phyloP scores from a whole-genome alignment of 2,888 invertebrate genomes.

The Drosophila antonietae region DNA sequence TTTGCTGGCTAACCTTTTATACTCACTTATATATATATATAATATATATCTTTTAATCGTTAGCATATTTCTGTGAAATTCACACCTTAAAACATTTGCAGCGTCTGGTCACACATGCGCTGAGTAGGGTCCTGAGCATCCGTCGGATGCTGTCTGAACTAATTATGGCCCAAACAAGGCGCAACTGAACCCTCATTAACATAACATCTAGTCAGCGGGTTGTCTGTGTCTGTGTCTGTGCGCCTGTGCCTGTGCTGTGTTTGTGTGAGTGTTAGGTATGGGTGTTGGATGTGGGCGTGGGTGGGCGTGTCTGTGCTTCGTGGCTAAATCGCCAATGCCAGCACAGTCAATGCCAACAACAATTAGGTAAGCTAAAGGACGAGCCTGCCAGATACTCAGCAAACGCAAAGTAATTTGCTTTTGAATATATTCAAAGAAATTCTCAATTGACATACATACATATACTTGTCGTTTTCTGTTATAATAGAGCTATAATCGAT shows the following conservation, averaged over 20 bases:
- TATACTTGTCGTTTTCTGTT: too few species aligned
- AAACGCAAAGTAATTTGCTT: not conserved
- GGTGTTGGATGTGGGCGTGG: constrained; percentile 5
- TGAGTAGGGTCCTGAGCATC: constrained; percentile 25
- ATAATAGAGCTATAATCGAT: too few species aligned
- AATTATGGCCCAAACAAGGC: constrained; percentile 66
- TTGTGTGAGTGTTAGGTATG: constrained; percentile 6
- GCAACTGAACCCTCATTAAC: constrained; percentile 71
- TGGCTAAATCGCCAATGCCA: constrained; percentile 57
- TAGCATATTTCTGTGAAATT: constrained; percentile 41
- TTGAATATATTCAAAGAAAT: not conserved
- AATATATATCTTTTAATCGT: constrained; percentile 30
- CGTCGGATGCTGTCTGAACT: constrained; percentile 58
- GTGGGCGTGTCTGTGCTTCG: constrained; percentile 28
- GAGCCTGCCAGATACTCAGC: not conserved
- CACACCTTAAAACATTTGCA: constrained; percentile 24
- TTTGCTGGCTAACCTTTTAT: not conserved
- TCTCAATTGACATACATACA: too few species aligned
- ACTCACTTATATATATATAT: constrained; percentile 1
- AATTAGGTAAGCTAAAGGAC: not conserved
- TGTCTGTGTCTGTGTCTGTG: constrained; percentile 27
- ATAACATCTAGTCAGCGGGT: constrained; percentile 47
- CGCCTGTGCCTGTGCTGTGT: constrained; percentile 29
- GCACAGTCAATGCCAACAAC: constrained; percentile 44
- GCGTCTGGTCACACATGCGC: constrained; percentile 30